A percentile compares a stretch with the other conserved stretches of the same genome.
phyloP scores from a whole-genome alignment of 2,888 invertebrate species.

The Gymnosoma rotundatum region DNA sequence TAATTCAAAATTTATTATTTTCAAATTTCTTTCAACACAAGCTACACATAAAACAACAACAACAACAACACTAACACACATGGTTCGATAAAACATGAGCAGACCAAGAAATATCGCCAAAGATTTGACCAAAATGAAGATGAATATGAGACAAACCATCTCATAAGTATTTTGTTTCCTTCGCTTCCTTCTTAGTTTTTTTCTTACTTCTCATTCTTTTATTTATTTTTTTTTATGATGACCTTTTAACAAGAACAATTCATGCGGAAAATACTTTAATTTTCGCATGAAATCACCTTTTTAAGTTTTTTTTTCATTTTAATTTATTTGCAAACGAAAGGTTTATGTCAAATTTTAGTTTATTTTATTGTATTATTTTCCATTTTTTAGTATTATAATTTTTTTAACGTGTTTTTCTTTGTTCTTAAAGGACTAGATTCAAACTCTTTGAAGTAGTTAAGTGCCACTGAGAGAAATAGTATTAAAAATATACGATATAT shows the following conservation, averaged over 20 bases:
- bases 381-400: conserved; percentile 14
- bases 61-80: conserved; percentile 11
- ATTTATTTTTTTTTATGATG: conserved; percentile 5
- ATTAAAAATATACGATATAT: not conserved
- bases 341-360: conserved; percentile 71
- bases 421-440: not conserved
- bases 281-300: conserved; percentile 76
- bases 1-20: conserved; percentile 67
- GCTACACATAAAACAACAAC: not conserved
- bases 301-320: conserved; percentile 48
- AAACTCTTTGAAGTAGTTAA: not conserved
- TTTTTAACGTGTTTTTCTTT: conserved; percentile 22
- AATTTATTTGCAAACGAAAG: conserved; percentile 43
- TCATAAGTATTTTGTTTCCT: conserved; percentile 34
- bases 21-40: conserved; percentile 62
- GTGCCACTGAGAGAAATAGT: conserved; percentile 8
- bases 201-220: not conserved
- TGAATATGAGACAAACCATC: not conserved
- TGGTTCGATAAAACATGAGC: conserved; percentile 20
- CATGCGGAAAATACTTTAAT: conserved; percentile 80
- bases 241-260: conserved; percentile 72
- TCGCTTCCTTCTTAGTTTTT: conserved; percentile 3
- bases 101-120: conserved; percentile 1
- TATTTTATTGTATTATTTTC: conserved; percentile 44
- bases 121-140: conserved; percentile 31